Base-by-base conservation (phyloP, 2,888 invertebrate genomes). In the Mesopsocus fuscifrons region DNA sequence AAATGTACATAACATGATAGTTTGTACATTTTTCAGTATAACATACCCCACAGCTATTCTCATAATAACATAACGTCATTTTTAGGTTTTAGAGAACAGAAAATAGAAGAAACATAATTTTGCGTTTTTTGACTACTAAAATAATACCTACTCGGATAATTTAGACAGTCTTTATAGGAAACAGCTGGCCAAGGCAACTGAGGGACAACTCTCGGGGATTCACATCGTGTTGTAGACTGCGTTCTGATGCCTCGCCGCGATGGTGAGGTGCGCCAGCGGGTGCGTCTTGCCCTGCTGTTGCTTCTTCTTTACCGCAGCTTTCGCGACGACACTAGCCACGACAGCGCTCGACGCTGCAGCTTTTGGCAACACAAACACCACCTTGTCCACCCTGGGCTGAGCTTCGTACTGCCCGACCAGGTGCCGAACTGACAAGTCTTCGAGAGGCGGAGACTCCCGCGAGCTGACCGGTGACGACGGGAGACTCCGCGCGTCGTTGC, bases 221-320 rank as follows among this genome's bases (percentile, higher is more conserved):
- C 77, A 85, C 85, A 85, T 84, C 58, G 84, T 85, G 69, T 85
- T 85, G 66, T 83, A 85, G 63, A 84, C 80, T 58, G 79, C 74
- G 67, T 82, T 78, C 64, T 79, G 80, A 65, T 77, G 71, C 65
- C 74, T 69, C 54, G 72, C 71, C 67, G 80, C 76, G 63, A 78
- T 69, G 65, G 77, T 78, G 63, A 91, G 72, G 72, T 80, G 79
- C 55, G 87, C 78, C 57, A 91, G 69, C 51, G 91, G 89, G 70
- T 91, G 89, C 56, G 82, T 87, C 64, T 84, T 85, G 54, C 89
- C 89, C 60, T 85, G 88, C 61, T 89, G 88, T 57, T 78, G 81
- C 63, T 81, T 76, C 62, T 81, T 81, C 53, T 71, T 76, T 26
- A 26, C 26, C 57, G 76, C 73, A 55, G 75, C 74, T 60, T 74